Conservation (phyloP, 2,888 invertebrate species). For the Pachliopta kotzebuea region DNA sequence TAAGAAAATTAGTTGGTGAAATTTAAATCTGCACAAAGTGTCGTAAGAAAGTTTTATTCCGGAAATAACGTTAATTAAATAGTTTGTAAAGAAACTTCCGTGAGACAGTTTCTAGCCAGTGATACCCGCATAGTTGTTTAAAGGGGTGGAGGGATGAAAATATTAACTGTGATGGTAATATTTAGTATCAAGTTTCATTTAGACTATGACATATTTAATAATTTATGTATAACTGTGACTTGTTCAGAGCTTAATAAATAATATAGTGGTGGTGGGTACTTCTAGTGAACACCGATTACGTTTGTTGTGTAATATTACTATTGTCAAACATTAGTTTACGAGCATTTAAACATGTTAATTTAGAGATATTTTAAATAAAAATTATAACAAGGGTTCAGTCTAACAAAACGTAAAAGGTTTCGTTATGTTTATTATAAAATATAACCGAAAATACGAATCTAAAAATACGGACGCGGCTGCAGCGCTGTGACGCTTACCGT, state of each 20-base stretch:
- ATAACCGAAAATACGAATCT: conserved; percentile 6
- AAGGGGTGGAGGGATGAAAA: conserved; percentile 3
- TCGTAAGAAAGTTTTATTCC: conserved; percentile 11
- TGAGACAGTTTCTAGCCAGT: conserved; percentile 18
- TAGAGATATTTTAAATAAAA: no score
- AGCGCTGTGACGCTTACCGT: conserved; percentile 4
- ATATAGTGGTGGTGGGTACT: no score
- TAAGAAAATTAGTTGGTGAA: conserved; percentile 7
- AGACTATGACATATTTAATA: not conserved
- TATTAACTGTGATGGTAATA: conserved; percentile 16
- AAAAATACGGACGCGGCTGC: not conserved
- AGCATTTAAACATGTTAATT: no score
- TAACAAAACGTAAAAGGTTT: not conserved
- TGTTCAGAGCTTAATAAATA: not conserved
- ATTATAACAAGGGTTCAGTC: no score
- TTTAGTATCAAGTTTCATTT: not conserved
- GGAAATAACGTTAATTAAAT: conserved; percentile 25
- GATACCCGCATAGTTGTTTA: conserved; percentile 15
- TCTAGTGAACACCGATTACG: no score
- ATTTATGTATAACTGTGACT: not conserved
- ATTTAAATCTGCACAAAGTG: conserved; percentile 17
- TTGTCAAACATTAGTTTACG: no score
- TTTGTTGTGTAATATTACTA: no score
- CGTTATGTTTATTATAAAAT: not conserved
- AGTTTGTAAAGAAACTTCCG: conserved; percentile 21